Evolutionary conservation across 2,113 vertebrate genomes (phyloP).

Genomic region (Pungitius pungitius): DNA sequence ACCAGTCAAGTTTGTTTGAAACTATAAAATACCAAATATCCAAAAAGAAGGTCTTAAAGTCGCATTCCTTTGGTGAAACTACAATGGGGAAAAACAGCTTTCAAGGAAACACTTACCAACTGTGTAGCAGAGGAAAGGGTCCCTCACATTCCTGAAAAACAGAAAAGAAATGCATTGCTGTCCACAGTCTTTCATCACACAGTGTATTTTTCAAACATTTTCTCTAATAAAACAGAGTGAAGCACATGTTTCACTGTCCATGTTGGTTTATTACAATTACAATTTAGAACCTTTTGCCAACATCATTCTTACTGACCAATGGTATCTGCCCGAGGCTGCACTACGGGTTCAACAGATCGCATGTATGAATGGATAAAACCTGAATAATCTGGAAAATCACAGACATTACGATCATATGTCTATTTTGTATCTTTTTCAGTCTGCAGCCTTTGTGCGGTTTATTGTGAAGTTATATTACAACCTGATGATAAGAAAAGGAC

Average conservation of each 20-base stretch:
- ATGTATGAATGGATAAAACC: constrained; percentile 55
- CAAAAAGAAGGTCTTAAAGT: constrained; percentile 28
- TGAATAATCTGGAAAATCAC: constrained; percentile 65
- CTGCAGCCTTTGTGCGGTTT: constrained; percentile 58
- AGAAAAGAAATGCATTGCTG: constrained; percentile 64
- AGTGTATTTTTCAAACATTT: constrained; percentile 47
- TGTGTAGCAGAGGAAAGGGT: constrained; percentile 51
- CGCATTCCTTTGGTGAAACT: constrained; percentile 28
- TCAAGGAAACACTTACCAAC: constrained; percentile 72
- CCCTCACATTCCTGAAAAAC: constrained; percentile 75
- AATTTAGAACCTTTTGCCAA: constrained; percentile 60
- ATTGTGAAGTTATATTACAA: constrained; percentile 68
- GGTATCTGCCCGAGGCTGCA: constrained; percentile 61
- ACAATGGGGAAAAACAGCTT: constrained; percentile 26
- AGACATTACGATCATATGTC: constrained; percentile 62
- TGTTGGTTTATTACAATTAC: constrained; percentile 55
- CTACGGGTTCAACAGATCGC: constrained; percentile 52
- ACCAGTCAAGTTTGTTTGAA: constrained; percentile 24
- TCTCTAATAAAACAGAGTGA: constrained; percentile 48
- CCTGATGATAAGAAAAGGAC: constrained; percentile 53
- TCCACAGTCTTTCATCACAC: constrained; percentile 39
- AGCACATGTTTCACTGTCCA: constrained; percentile 47
- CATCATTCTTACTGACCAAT: constrained; percentile 64
- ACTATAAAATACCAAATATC: constrained; percentile 31
- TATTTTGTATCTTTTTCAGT: constrained; percentile 56